Evolutionary conservation across 2,113 vertebrate species (phyloP).

Genomic region (Muscicapa adusta): DNA sequence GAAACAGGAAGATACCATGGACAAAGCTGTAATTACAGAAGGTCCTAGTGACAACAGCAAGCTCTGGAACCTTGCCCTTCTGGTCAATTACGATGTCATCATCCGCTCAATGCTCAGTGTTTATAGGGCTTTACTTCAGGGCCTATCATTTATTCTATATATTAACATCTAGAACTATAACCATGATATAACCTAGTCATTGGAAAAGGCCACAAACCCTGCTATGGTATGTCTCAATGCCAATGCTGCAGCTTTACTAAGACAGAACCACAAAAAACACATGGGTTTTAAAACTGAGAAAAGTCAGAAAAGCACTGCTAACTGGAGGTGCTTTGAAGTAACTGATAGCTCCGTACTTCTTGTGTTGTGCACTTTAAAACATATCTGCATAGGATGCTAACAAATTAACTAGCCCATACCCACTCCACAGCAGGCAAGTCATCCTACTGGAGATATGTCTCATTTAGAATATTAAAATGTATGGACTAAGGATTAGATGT

Average conservation of each 20-base stretch:
- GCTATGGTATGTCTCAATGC: not conserved
- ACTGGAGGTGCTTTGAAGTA: not conserved
- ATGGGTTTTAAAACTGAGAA: not conserved
- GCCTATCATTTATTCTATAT: conserved; percentile 74
- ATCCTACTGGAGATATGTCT: not conserved
- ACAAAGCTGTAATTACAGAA: conserved; percentile 41
- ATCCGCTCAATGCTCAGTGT: conserved; percentile 8
- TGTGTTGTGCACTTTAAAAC: not conserved
- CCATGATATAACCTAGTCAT: conserved; percentile 54
- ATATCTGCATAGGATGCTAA: not conserved
- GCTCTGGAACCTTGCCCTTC: conserved; percentile 37
- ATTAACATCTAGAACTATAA: conserved; percentile 70
- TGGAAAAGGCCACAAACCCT: conserved; percentile 58
- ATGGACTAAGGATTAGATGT: not conserved
- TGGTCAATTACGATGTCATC: conserved; percentile 56
- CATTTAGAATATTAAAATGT: not conserved
- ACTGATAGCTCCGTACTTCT: not conserved
- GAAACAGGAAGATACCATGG: conserved; percentile 41
- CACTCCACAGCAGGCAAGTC: not conserved
- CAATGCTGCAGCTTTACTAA: conserved; percentile 36
- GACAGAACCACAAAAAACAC: conserved; percentile 25
- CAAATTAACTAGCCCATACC: not conserved
- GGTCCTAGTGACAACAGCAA: conserved; percentile 47
- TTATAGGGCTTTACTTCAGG: conserved; percentile 59
- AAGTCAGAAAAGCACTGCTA: not conserved